Evolutionary conservation across 1,140 invertebrate genomes (phyloP), one percentile per base, ranked within the genome.

Genomic region (Listronotus oregonensis): DNA sequence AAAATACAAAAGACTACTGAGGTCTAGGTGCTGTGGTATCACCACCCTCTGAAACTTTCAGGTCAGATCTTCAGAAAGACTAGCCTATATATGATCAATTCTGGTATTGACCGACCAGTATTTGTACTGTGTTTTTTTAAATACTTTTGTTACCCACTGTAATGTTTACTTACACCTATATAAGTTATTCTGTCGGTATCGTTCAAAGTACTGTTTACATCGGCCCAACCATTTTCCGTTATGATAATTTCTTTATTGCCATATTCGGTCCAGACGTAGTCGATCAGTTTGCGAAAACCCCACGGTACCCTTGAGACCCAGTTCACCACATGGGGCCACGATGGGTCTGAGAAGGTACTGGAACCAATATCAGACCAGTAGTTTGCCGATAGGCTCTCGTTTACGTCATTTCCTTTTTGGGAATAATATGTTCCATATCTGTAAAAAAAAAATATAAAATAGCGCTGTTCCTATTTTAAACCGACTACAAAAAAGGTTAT

Each of bases 271-370:
- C 84, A 84, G 50, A 92, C 87, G 85, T 86, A 90, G 54, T 85
- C 85, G 12, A 92, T 75, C 31, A 86, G 74, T 63, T 85, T 84
- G 17, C 88, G 81, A 65, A 92, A 83, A 6, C 90, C 90, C 80
- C 85, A 86, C 1, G 90, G 89, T 37, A 60, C 64, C 31, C 34
- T 15, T 14, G 11, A n/a, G 5, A 66, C 47, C 50, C 64, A 60
- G 34, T 50, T 34, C 10, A 42, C 55, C 7, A 37, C 47, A 6
- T 47, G 18, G 9, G 44, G 11, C 67, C 67, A 68, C 6, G 49
- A 54, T 9, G 61, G 55, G 34, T 68, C 50, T 0, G n/a, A 40
- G 9, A 4, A 60, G 5, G 5, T 39, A 12, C 31, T 39, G 15
- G 44, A 15, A 34, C 62, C 67, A 31, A 58, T 62, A 27, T 62